Percentiles rank a stretch among this genome's conserved stretches.
These are phyloP conservation scores for Rattus rattus DNA, from an alignment of 2,113 vertebrate species.

Conservation along the genomic window DNA sequence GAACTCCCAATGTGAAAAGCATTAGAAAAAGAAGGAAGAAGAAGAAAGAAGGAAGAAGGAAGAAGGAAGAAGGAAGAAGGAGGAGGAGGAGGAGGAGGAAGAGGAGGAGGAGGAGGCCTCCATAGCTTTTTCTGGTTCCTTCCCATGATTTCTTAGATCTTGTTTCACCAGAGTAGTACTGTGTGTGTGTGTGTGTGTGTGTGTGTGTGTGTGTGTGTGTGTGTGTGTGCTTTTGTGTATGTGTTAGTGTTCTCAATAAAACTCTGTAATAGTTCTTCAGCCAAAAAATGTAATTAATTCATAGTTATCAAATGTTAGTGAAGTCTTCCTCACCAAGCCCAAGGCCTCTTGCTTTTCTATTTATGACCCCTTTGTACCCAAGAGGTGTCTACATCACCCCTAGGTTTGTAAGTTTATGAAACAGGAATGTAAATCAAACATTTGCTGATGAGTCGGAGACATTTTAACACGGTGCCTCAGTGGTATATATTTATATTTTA, in stretches of 20 bases:
- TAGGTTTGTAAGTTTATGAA: not conserved
- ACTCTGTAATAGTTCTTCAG: not conserved
- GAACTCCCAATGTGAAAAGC: not conserved
- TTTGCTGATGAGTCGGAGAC: not conserved
- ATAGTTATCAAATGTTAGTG: constrained; percentile 9
- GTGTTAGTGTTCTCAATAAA: not conserved
- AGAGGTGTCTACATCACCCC: not conserved
- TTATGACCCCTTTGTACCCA: not conserved
- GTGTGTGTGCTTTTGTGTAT: not conserved
- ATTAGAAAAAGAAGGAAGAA: not conserved
- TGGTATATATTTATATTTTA: not conserved
- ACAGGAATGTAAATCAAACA: not conserved
- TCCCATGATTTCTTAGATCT: not conserved
- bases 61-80: too few species aligned
- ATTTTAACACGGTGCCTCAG: not conserved
- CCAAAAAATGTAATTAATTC: not conserved
- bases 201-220: not conserved
- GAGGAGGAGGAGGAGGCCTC: too few species aligned
- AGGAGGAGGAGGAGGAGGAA: too few species aligned
- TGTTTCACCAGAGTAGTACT: not conserved
- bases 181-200: not conserved
- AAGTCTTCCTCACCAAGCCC: not conserved
- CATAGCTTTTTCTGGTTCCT: not conserved
- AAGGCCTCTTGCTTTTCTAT: not conserved
- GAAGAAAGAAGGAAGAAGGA: too few species aligned